phyloP scores from a whole-genome alignment of 2,113 vertebrate species.

The Prinia subflava region DNA sequence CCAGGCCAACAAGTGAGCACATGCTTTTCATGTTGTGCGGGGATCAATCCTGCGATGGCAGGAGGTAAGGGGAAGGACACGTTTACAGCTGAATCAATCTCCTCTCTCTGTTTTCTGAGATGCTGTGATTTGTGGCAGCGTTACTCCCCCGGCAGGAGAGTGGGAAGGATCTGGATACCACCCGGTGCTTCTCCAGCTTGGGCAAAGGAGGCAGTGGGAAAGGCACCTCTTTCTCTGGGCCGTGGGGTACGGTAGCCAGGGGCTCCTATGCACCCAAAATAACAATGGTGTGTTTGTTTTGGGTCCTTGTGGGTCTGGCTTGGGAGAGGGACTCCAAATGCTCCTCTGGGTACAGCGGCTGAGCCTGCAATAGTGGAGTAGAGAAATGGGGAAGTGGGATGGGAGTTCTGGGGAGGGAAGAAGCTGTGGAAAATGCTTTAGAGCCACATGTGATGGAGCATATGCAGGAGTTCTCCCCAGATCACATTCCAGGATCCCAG shows the following conservation, averaged over 20 bases:
- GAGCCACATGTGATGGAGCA: fast-evolving
- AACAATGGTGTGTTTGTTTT: background rate
- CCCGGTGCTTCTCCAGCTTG: background rate
- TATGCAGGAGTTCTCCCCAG: background rate
- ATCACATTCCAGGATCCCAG: fast-evolving
- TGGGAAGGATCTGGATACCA: background rate
- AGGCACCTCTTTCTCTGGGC: background rate
- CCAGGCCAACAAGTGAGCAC: constrained; percentile 60
- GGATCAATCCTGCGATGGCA: constrained; percentile 32
- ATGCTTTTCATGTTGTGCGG: constrained; percentile 37
- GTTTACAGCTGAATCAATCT: background rate
- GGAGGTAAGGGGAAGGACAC: constrained; percentile 28
- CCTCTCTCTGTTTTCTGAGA: background rate
- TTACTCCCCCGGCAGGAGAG: background rate
- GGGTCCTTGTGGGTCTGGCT: background rate
- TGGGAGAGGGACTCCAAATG: background rate
- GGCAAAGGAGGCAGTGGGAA: background rate
- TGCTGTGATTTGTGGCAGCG: background rate
- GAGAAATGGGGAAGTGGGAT: background rate
- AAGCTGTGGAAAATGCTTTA: background rate
- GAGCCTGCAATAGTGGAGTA: background rate
- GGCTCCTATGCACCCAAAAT: fast-evolving
- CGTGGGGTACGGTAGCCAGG: fast-evolving
- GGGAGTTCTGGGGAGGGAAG: background rate
- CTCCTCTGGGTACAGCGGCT: background rate